Conservation (phyloP, 2,888 invertebrate species). For the Heliconius sara region DNA sequence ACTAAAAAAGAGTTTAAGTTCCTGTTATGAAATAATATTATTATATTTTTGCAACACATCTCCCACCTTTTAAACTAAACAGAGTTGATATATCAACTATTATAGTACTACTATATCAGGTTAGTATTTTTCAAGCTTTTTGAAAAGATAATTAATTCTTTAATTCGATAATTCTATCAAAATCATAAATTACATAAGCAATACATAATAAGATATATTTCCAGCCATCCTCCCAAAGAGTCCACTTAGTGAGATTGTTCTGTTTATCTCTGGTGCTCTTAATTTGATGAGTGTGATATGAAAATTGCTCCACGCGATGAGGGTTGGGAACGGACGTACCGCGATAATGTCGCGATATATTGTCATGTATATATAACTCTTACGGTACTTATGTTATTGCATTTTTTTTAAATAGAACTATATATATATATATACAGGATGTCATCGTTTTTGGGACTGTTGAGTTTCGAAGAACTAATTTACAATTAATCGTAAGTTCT, state of each 20-base stretch:
- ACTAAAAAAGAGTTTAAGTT: too few species aligned
- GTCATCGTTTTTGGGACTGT: too few species aligned
- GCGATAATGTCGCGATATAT: background rate
- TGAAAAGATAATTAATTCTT: background rate
- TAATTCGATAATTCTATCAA: background rate
- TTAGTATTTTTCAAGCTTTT: too few species aligned
- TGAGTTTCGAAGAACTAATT: too few species aligned
- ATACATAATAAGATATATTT: slow-evolving; percentile 61
- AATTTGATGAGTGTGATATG: slow-evolving; percentile 74
- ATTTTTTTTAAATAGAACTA: background rate
- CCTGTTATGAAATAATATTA: too few species aligned
- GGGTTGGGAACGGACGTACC: slow-evolving; percentile 36
- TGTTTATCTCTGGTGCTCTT: slow-evolving; percentile 64
- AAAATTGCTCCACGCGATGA: slow-evolving; percentile 66
- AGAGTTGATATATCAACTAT: background rate
- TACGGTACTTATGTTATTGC: slow-evolving; percentile 1
- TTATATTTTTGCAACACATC: too few species aligned
- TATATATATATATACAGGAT: background rate
- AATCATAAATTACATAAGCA: background rate
- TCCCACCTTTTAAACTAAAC: background rate
- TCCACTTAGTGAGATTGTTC: slow-evolving; percentile 66
- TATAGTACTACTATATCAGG: background rate
- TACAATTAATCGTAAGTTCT: too few species aligned
- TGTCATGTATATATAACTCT: background rate
- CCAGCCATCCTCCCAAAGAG: slow-evolving; percentile 60